Evolutionary conservation across 2,113 vertebrate genomes (phyloP).

Genomic region (Egretta garzetta): DNA sequence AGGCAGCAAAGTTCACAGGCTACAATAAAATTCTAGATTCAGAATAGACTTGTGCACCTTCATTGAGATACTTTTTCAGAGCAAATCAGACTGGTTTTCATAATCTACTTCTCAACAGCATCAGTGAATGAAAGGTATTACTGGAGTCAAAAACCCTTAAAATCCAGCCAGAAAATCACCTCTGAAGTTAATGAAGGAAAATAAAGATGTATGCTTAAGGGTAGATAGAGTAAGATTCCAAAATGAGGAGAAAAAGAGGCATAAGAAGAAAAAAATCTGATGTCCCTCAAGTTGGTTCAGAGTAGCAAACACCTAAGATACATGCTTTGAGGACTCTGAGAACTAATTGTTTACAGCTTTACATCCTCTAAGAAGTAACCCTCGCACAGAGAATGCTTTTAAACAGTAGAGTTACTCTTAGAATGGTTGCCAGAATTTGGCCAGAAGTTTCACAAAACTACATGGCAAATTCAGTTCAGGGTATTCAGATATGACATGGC

Average conservation of each 20-base stretch:
- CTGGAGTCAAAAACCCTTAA: neutral
- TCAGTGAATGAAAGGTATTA: neutral
- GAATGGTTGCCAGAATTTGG: neutral
- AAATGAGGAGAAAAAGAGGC: fast-evolving
- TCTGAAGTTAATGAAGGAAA: neutral
- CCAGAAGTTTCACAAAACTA: neutral
- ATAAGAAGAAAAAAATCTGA: neutral
- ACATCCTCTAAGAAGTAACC: neutral
- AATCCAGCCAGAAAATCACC: neutral
- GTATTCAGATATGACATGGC: neutral
- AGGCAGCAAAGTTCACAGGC: neutral
- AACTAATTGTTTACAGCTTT: neutral
- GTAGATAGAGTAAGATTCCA: neutral
- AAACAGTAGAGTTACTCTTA: neutral
- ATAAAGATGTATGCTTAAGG: neutral
- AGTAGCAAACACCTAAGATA: neutral
- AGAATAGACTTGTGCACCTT: neutral
- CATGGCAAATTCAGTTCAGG: neutral
- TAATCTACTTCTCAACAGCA: neutral
- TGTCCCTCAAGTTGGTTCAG: neutral
- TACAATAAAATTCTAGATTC: neutral
- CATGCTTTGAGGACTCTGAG: neutral
- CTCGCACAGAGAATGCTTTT: neutral
- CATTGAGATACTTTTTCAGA: neutral
- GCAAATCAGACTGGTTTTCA: neutral